A percentile compares a stretch with the other conserved stretches of the same genome.
These are phyloP conservation scores for Siphamia tubifer DNA, from an alignment of 2,113 vertebrate species.

Conservation along the genomic window DNA sequence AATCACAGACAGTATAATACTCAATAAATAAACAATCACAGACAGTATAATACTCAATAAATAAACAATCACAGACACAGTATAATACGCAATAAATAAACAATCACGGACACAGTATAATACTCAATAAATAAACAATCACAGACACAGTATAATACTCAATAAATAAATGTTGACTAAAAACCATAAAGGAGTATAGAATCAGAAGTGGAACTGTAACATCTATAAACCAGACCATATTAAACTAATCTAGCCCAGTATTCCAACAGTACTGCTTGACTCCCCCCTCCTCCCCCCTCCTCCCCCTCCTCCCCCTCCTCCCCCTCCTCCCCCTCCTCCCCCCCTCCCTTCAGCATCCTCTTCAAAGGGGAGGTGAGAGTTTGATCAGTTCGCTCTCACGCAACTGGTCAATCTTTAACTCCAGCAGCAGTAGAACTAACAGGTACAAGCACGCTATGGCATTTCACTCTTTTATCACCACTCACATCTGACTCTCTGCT, in stretches of 20 bases:
- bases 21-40: too few relatives aligned
- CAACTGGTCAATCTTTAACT: conserved; percentile 84
- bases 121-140: too few relatives aligned
- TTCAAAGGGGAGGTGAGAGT: conserved; percentile 60
- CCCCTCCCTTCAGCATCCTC: conserved; percentile 57
- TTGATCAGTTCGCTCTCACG: conserved; percentile 77
- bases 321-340: not conserved
- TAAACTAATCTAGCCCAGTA: conserved; percentile 57
- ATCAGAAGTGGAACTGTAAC: too few relatives aligned
- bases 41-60: too few relatives aligned
- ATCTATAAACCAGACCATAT: too few relatives aligned
- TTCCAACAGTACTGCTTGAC: conserved; percentile 24
- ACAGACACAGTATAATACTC: too few relatives aligned
- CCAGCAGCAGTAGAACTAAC: conserved; percentile 40
- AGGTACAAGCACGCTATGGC: conserved; percentile 73
- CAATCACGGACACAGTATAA: too few relatives aligned
- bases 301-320: not conserved
- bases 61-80: too few relatives aligned
- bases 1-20: too few relatives aligned
- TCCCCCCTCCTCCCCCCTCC: not conserved
- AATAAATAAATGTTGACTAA: too few relatives aligned
- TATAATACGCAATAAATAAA: too few relatives aligned
- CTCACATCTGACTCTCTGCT: conserved; percentile 23
- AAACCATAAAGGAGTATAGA: too few relatives aligned
- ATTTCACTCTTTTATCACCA: conserved; percentile 49